Conservation (phyloP, 1,140 invertebrate species). For the Aphelinus certus region DNA sequence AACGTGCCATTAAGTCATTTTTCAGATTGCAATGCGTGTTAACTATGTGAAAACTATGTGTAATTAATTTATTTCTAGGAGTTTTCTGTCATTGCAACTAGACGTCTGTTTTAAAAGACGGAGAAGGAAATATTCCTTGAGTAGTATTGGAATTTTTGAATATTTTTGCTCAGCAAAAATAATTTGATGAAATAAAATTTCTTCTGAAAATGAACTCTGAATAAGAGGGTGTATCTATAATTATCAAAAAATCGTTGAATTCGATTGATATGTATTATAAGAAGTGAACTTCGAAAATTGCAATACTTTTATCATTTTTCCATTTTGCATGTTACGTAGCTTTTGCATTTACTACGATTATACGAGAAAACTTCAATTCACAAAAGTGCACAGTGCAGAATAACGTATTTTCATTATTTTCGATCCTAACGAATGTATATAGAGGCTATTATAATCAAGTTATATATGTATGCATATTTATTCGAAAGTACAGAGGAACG, state of each 20-base stretch:
- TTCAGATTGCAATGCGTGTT: no score
- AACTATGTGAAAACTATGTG: not conserved
- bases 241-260: no score
- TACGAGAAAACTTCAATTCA: slow-evolving; percentile 58
- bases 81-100: not conserved
- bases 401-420: slow-evolving; percentile 43
- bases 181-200: no score
- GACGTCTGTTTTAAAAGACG: slow-evolving; percentile 4
- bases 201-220: no score
- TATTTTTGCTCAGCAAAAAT: no score
- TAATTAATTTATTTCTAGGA: slow-evolving; percentile 27
- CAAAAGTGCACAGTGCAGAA: slow-evolving; percentile 62
- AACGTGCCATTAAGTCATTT: no score
- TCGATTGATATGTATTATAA: no score
- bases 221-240: no score
- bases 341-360: slow-evolving; percentile 41
- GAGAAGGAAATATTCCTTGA: slow-evolving; percentile 32
- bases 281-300: no score
- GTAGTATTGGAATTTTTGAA: no score
- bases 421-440: slow-evolving; percentile 20
- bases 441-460: slow-evolving; percentile 14
- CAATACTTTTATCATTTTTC: no score
- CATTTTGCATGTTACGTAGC: slow-evolving; percentile 10
- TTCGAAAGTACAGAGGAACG: slow-evolving; percentile 21
- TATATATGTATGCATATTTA: slow-evolving; percentile 15